Conservation (phyloP, 2,888 invertebrate genomes). For the Melieria crassipennis region DNA sequence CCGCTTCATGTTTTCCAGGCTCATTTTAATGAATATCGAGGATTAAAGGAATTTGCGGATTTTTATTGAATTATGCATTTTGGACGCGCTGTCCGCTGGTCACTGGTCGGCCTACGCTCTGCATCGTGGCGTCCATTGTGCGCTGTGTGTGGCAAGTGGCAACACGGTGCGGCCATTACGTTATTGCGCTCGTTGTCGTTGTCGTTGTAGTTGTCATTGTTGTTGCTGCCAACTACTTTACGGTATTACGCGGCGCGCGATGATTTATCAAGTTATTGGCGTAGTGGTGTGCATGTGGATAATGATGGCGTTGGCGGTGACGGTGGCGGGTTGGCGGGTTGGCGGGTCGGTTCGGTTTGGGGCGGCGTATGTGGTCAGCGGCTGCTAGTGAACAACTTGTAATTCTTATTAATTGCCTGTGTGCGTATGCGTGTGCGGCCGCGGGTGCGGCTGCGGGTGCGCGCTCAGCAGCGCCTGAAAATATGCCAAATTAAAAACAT, state of each 20-base stretch:
- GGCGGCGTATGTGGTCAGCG: conserved; percentile 40
- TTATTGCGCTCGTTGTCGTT: conserved; percentile 25
- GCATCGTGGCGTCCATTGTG: not conserved
- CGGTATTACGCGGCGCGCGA: conserved; percentile 41
- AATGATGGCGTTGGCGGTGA: conserved; percentile 6
- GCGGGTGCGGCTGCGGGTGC: not conserved
- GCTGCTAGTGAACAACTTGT: conserved; percentile 55
- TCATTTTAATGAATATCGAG: conserved; percentile 65
- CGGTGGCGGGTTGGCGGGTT: not conserved
- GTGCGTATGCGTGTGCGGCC: conserved; percentile 2
- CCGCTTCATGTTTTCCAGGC: conserved; percentile 36
- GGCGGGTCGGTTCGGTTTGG: not conserved
- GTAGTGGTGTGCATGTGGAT: conserved; percentile 8
- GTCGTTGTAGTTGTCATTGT: conserved; percentile 24
- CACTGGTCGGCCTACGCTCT: not conserved
- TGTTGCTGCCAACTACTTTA: conserved; percentile 31
- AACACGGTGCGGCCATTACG: conserved; percentile 13
- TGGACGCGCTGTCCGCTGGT: conserved; percentile 41
- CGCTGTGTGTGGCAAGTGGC: conserved; percentile 13
- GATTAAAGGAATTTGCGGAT: conserved; percentile 66
- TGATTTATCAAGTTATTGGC: conserved; percentile 62
- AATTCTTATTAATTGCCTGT: conserved; percentile 58
- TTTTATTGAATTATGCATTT: conserved; percentile 65
- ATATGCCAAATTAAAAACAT: conserved; percentile 31
- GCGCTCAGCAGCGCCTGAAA: conserved; percentile 10